Evolutionary conservation across 2,797 vertebrate species (phyloP), one percentile per base, ranked within the genome.

Genomic region (Typhlichthys eigenmanni): DNA sequence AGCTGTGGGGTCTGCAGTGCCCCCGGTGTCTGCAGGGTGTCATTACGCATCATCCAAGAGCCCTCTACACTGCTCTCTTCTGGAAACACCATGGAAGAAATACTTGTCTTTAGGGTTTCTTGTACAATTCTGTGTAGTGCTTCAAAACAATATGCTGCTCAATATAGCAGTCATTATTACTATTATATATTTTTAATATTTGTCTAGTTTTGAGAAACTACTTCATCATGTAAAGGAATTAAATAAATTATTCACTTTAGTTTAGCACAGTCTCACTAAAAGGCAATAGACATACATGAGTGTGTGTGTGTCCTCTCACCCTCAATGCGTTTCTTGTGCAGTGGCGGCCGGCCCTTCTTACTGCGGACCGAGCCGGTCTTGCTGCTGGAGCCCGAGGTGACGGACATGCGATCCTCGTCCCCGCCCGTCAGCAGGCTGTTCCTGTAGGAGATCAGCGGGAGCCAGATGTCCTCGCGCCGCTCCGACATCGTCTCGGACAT

Each of bases 401-500:
- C 96, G 0, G 98, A 99, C 93, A 99, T 94, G 76, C 97, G 94
- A 78, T 99, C 96, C 5, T 97, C 97, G 34, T 92, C 92, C 1
- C 96, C 96, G 0, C 98, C 98, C 0, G 98, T 99, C 64, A 98
- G 94, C 76, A 99, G 85, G 0, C 97, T 99, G 91, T 99, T 99
- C 85, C 98, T 93, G 74, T 99, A 99, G 57, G 97, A 98, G 79
- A 99, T 99, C 16, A 99, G 94, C 1, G 98, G 98, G 76, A 99
- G 94, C 98, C 98, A 99, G 2, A 99, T 95, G 24, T 99, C 98
- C 89, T 99, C 98, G 55, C 98, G 92, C 17, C 98, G 94, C 88
- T 99, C 97, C 87, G 97, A 96, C 98, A 99, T 99, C 6, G 98
- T 95, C 74, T 99, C 98, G 0, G 95, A 95, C 91, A 99, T 95